phyloP scores from a whole-genome alignment of 2,113 vertebrate species.

The Lampris megalopsis region DNA sequence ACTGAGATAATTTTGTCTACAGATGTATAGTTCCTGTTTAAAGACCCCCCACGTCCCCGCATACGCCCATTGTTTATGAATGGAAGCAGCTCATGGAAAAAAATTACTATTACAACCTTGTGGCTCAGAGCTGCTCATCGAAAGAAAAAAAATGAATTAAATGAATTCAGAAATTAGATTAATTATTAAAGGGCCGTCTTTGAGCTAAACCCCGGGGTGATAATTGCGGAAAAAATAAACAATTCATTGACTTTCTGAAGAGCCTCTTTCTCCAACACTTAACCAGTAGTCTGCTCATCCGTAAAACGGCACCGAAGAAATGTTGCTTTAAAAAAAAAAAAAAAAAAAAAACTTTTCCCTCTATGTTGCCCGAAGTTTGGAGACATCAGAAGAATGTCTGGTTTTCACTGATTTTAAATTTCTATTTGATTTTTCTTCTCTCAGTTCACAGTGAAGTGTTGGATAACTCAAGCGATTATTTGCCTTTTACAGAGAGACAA shows the following conservation, averaged over 20 bases:
- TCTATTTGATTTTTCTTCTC: slow-evolving; percentile 13
- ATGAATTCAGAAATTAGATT: slow-evolving; percentile 63
- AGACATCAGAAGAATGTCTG: slow-evolving; percentile 28
- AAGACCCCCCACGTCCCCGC: neutral
- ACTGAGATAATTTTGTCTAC: slow-evolving; percentile 21
- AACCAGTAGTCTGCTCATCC: slow-evolving; percentile 48
- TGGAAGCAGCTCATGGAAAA: slow-evolving; percentile 9
- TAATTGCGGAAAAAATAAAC: slow-evolving; percentile 72
- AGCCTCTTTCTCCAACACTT: slow-evolving; percentile 54
- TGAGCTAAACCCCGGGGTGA: slow-evolving; percentile 67
- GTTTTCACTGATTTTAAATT: slow-evolving; percentile 18
- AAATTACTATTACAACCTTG: slow-evolving; percentile 12
- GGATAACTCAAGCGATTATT: slow-evolving; percentile 37
- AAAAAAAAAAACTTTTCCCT: neutral
- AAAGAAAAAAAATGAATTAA: slow-evolving; percentile 26
- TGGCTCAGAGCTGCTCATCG: slow-evolving; percentile 35
- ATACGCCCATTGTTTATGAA: slow-evolving; percentile 17
- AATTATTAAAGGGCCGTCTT: slow-evolving; percentile 76
- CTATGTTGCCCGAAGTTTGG: slow-evolving; percentile 14
- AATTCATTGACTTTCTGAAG: slow-evolving; percentile 65
- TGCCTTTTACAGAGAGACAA: slow-evolving; percentile 20
- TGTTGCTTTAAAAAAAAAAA: neutral
- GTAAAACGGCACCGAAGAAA: slow-evolving; percentile 32
- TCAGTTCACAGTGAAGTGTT: slow-evolving; percentile 18
- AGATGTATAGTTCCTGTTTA: neutral